Evolutionary conservation across 2,797 vertebrate genomes (phyloP).

Genomic region (Muscicapa comitata): DNA sequence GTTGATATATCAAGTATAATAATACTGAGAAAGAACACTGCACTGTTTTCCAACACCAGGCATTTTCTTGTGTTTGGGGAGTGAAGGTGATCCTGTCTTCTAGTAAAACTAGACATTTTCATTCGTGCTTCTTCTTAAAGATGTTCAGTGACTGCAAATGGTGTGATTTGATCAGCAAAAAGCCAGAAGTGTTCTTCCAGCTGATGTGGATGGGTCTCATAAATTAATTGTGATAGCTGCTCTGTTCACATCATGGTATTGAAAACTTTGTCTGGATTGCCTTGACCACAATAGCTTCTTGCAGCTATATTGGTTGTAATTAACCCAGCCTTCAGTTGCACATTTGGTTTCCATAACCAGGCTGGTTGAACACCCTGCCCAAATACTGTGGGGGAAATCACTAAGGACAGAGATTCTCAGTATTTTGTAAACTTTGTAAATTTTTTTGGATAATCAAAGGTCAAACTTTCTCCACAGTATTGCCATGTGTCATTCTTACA

Average conservation of each 20-base stretch:
- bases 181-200: background rate
- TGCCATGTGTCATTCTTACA: background rate
- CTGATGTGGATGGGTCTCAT: background rate
- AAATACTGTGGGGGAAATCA: background rate
- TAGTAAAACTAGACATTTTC: background rate
- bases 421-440: background rate
- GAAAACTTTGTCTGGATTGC: background rate
- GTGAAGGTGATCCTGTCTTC: background rate
- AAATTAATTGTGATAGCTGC: background rate
- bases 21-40: background rate
- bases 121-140: background rate
- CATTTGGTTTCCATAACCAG: background rate
- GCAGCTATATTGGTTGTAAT: background rate
- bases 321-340: background rate
- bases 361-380: background rate
- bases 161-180: background rate
- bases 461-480: background rate
- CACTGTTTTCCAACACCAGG: background rate
- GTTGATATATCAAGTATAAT: background rate
- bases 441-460: background rate
- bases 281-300: background rate
- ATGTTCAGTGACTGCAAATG: background rate
- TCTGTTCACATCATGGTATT: background rate
- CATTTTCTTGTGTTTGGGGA: background rate
- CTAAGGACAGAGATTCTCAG: background rate